phyloP scores from a whole-genome alignment of 2,888 invertebrate species.

The Calameuta idolon region DNA sequence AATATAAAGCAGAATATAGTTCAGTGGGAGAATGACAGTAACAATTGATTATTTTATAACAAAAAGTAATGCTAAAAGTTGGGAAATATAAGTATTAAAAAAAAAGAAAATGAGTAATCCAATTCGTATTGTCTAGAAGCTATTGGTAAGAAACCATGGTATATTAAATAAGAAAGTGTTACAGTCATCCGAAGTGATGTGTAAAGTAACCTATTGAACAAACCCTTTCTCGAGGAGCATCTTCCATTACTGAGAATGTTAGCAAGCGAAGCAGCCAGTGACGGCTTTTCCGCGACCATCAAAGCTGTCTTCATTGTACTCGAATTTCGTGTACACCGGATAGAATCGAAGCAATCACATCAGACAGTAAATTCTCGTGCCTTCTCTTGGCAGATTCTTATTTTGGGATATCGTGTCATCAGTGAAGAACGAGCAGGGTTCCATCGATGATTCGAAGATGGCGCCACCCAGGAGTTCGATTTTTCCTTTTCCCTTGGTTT shows the following conservation, averaged over 20 bases:
- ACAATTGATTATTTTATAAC: conserved; percentile 5
- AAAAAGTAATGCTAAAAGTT: background rate
- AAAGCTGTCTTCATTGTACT: conserved; percentile 83
- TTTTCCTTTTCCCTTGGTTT: too few relatives aligned
- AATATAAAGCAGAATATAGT: conserved; percentile 1
- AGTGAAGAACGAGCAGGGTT: too few relatives aligned
- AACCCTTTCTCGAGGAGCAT: conserved; percentile 82
- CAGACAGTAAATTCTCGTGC: background rate
- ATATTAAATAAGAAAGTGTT: background rate
- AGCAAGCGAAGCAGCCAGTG: conserved; percentile 93
- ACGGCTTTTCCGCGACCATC: conserved; percentile 99
- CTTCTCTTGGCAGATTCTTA: background rate
- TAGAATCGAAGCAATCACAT: background rate
- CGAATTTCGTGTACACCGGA: background rate
- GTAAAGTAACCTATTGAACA: conserved; percentile 31
- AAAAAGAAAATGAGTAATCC: background rate
- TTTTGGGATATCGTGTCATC: background rate
- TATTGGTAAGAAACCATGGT: background rate
- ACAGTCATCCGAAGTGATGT: background rate
- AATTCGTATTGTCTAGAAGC: background rate
- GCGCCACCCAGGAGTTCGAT: too few relatives aligned
- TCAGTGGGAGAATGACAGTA: background rate
- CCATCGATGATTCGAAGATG: too few relatives aligned
- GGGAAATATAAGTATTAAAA: background rate
- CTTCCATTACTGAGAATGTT: conserved; percentile 92